Conservation (phyloP, 2,113 vertebrate species). For the Peromyscus californicus region DNA sequence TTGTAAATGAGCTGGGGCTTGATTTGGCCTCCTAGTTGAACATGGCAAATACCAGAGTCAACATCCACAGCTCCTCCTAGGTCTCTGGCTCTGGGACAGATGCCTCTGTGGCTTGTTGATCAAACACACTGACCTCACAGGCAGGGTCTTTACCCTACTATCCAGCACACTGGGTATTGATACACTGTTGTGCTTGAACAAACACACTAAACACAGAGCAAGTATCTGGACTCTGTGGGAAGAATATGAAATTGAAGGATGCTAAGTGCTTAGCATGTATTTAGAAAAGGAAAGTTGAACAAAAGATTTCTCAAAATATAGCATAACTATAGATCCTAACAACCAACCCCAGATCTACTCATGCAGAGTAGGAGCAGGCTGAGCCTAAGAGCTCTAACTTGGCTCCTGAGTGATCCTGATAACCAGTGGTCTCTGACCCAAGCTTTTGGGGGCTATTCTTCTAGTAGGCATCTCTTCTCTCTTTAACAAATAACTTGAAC, state of each 20-base stretch:
- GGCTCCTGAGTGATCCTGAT: neutral
- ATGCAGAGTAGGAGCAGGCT: neutral
- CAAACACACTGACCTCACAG: neutral
- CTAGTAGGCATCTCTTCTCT: neutral
- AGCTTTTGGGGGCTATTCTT: neutral
- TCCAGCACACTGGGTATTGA: neutral
- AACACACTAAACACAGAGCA: constrained; percentile 30
- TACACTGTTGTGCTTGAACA: neutral
- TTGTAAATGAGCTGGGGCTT: neutral
- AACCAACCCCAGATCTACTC: neutral
- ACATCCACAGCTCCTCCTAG: neutral
- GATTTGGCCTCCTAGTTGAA: too few species aligned
- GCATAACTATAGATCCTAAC: neutral
- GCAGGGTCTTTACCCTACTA: neutral
- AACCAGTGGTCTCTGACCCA: neutral
- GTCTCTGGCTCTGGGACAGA: neutral
- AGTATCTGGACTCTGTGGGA: constrained; percentile 9
- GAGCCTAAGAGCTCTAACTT: neutral
- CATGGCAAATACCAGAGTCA: neutral
- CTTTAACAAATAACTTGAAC: neutral
- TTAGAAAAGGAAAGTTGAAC: neutral
- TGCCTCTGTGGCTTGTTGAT: neutral
- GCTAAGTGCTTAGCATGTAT: neutral
- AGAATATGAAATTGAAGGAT: neutral
- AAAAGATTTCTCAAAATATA: neutral